Conservation (phyloP, 37 sponge, comb jelly and placozoan species). For the Oscarella lobularis region DNA sequence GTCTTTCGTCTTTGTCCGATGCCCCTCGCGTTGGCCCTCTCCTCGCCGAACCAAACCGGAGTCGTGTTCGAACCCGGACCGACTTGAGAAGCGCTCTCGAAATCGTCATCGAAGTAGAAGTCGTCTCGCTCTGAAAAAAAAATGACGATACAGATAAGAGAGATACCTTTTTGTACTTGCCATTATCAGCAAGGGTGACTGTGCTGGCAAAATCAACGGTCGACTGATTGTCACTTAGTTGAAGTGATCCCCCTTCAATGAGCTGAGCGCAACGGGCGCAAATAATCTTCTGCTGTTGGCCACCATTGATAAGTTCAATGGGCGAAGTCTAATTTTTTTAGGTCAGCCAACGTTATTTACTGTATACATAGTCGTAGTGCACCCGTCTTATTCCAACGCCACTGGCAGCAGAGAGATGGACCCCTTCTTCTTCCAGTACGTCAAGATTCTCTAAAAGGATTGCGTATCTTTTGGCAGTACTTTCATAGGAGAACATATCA, state of each 20-base stretch:
- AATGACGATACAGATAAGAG: too few species aligned
- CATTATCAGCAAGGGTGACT: background rate
- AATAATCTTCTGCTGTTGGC: too few species aligned
- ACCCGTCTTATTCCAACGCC: background rate
- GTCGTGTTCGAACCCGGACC: too few species aligned
- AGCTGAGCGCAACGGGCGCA: slow-evolving; percentile 34
- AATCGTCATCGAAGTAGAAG: slow-evolving; percentile 9
- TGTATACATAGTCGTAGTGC: background rate
- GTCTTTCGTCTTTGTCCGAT: too few species aligned
- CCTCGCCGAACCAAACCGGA: too few species aligned
- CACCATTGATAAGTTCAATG: background rate
- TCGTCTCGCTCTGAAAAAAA: slow-evolving; percentile 1
- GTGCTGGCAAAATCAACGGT: background rate
- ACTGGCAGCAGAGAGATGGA: background rate
- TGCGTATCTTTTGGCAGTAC: too few species aligned
- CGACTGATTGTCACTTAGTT: background rate
- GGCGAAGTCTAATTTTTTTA: background rate
- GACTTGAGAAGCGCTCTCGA: slow-evolving; percentile 65
- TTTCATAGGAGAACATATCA: too few species aligned
- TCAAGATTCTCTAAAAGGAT: too few species aligned
- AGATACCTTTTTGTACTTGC: too few species aligned
- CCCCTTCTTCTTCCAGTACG: background rate
- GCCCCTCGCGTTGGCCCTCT: too few species aligned
- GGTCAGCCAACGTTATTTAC: background rate
- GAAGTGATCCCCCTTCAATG: background rate